Evolutionary conservation across 2,888 invertebrate genomes (phyloP).

Genomic region (Deroplatys truncata): DNA sequence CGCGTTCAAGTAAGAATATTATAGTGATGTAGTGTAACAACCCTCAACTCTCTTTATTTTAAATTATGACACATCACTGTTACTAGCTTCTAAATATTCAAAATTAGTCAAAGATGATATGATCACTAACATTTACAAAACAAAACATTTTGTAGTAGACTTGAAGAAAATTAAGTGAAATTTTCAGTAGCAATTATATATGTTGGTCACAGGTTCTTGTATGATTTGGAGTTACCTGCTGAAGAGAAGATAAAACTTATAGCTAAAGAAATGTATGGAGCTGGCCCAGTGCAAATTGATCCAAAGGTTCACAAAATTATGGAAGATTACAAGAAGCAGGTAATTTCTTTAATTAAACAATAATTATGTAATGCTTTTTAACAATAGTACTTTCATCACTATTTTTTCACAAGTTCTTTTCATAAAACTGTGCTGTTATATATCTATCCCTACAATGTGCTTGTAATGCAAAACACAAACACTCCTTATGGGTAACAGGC

Average conservation of each 20-base stretch:
- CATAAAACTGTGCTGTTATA: too few species aligned
- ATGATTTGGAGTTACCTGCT: conserved; percentile 65
- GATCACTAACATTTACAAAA: not conserved
- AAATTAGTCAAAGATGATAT: too few species aligned
- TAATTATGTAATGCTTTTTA: not conserved
- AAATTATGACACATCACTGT: too few species aligned
- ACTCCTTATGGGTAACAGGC: too few species aligned
- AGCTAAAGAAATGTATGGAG: conserved; percentile 93
- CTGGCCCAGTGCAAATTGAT: conserved; percentile 77
- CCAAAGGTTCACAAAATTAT: conserved; percentile 68
- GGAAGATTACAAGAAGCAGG: conserved; percentile 67
- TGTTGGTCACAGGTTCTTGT: conserved; percentile 53
- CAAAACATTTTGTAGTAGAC: not conserved
- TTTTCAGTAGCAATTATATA: not conserved
- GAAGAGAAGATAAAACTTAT: conserved; percentile 84
- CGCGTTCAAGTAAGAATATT: too few species aligned
- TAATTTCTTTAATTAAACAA: conserved; percentile 39
- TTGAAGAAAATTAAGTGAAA: not conserved
- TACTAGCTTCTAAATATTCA: too few species aligned
- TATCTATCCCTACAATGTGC: too few species aligned
- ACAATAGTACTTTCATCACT: too few species aligned
- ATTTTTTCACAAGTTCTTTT: too few species aligned
- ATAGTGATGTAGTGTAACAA: too few species aligned
- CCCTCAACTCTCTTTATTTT: too few species aligned
- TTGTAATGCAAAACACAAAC: too few species aligned